Evolutionary conservation across 2,888 invertebrate genomes (phyloP), one percentile per base, ranked within the genome.

Genomic region (Pegoplata infirma): DNA sequence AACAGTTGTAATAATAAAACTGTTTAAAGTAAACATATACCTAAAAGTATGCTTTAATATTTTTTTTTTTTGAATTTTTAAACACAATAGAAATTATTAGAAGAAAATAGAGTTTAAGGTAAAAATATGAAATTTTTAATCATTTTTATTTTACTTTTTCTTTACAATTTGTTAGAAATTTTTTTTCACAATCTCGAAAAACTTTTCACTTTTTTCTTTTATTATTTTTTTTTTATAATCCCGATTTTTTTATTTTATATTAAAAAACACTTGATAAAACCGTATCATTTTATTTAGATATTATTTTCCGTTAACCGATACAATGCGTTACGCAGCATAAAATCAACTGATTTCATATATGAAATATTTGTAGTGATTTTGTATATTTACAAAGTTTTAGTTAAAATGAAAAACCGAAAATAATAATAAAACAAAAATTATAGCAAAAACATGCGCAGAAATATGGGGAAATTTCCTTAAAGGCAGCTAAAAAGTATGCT

Each of bases 311-410:
- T 40, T 51, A 12, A 76, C 63, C 75, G 75, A 64, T 19, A 55
- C 58, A 49, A 40, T 81, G 82, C 84, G 85, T 84, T 86, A 84
- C 88, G 86, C 88, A 87, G 89, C 87, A 87, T 86, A 88, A 89
- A 84, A 86, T 86, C 86, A 89, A 89, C 89, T 89, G 86, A 88
- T 77, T 75, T 44, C 68, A 49, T n/a, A 61, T 68, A 59, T 46
- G 17, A 76, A 84, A 84, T 85, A 79, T 82, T 80, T 85, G 85
- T 83, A 86, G 86, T 86, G 86, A 87, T 86, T 87, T 86, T 85
- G 85, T 83, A 44, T 76, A 36, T 44, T 36, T 21, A 44, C 8
- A 28, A 19, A 21, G 5, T 28, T 36, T n/a, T n/a, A n/a, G n/a
- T n/a, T n/a, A n/a, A n/a, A n/a, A n/a, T 19, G 63, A 23, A 58